Evolutionary conservation across 2,888 invertebrate genomes (phyloP), one percentile per base, ranked within the genome.

Genomic region (Ariolimax columbianus): DNA sequence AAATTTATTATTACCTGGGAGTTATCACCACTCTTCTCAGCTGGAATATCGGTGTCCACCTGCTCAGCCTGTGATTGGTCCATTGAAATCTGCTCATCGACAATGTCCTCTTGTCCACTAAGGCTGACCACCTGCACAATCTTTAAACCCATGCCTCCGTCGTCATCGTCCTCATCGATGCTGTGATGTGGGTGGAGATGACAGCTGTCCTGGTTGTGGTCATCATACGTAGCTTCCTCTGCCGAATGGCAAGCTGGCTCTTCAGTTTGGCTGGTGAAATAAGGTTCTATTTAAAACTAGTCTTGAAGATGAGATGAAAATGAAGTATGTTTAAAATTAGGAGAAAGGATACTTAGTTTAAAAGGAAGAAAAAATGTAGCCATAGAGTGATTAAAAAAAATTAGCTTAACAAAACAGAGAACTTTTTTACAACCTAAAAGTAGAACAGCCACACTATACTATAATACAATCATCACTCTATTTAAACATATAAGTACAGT

Each of bases 41-140:
- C 19, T 0, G 51, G 36, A 33, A 0, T 9, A 51, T 36, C 75
- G 33, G 75, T 51, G 51, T 51, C 75, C 33, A 33, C 23, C 17
- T 75, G 51, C 17, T 51, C 75, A 38, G 4, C 9, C 14, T 47
- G 17, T 17, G 66, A 26, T 26, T 80, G 38, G 19, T 80, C 47
- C 63, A 26, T 30, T n/a, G 38, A 33, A 2, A 73, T 47, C 36
- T 77, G 55, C 19, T 83, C 83, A n/a, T 73, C 75, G 77, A 73
- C 38, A 0, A 75, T 70, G 63, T 59, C 78, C n/a, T 51, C 68
- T 68, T 89, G 88, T 38, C 86, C 89, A 47, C 88, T 83, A 36
- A 92, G 87, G 85, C 92, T 92, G 26, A 91, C 90, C 73, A 92
- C 92, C 38, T 91, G 89, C 6, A 91, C 88, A 40, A 92, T 92